Conservation (phyloP, 2,113 vertebrate genomes). For the Trinectes maculatus region DNA sequence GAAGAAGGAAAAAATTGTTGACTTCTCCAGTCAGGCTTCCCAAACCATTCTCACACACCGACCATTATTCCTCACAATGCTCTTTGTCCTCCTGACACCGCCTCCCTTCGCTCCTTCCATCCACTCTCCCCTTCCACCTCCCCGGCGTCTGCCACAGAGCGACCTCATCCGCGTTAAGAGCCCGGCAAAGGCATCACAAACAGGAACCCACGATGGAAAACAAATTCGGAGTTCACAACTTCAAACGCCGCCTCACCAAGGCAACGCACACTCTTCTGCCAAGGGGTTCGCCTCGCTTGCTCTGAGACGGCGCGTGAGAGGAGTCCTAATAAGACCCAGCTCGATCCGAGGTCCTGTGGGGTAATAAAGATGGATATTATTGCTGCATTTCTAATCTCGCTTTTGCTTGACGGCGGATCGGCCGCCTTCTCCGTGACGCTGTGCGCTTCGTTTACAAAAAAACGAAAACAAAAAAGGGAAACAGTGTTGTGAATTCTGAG, state of each 20-base stretch:
- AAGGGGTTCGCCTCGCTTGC: conserved; percentile 41
- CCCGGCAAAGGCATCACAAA: conserved; percentile 53
- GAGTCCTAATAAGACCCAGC: conserved; percentile 57
- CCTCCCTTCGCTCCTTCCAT: background rate
- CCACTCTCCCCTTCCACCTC: conserved; percentile 1
- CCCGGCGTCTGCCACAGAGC: background rate
- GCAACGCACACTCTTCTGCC: conserved; percentile 46
- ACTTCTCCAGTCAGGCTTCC: background rate
- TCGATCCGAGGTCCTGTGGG: conserved; percentile 18
- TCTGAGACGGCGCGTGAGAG: conserved; percentile 41
- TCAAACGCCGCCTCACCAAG: conserved; percentile 63
- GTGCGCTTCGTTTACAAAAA: background rate
- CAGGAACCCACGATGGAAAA: conserved; percentile 49
- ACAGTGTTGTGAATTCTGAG: conserved; percentile 13
- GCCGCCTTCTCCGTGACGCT: conserved; percentile 2
- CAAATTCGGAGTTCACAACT: conserved; percentile 59
- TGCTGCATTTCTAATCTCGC: conserved; percentile 37
- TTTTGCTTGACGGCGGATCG: conserved; percentile 43
- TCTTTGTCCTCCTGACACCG: background rate
- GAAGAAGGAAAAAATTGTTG: too few relatives aligned
- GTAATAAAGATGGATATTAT: conserved; percentile 39
- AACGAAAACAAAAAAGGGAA: too few relatives aligned
- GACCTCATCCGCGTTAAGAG: conserved; percentile 10
- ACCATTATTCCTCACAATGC: background rate
- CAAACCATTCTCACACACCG: background rate